phyloP scores from a whole-genome alignment of 1,140 invertebrate genomes.

The Tetramorium simillimum region DNA sequence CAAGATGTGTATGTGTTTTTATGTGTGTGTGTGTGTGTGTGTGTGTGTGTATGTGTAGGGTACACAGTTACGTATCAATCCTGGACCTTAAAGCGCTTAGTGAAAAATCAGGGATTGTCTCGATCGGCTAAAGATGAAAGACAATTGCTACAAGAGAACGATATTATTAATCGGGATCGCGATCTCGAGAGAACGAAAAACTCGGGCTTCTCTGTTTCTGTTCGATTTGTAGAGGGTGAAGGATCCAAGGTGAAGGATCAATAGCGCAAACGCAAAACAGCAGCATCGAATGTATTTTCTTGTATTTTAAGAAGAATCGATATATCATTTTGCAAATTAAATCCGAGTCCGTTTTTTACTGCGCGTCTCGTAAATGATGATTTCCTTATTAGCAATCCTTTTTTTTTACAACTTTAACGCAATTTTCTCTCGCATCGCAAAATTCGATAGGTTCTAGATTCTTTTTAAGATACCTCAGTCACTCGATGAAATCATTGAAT shows the following conservation, averaged over 20 bases:
- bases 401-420: neutral
- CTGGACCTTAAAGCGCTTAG: slow-evolving; percentile 43
- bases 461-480: neutral
- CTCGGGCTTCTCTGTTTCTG: neutral
- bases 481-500: neutral
- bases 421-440: neutral
- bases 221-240: neutral
- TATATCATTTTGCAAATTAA: neutral
- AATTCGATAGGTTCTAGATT: neutral
- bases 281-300: neutral
- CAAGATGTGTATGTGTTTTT: slow-evolving; percentile 35
- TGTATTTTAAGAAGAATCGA: neutral
- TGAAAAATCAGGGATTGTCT: slow-evolving; percentile 27
- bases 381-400: neutral
- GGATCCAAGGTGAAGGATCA: neutral
- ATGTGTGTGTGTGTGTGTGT: neutral
- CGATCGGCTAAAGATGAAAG: slow-evolving; percentile 26
- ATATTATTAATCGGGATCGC: neutral
- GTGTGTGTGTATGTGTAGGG: slow-evolving; percentile 8
- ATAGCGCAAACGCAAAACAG: neutral
- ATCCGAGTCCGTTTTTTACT: neutral
- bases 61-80: slow-evolving; percentile 32
- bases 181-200: slow-evolving; percentile 9
- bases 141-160: slow-evolving; percentile 34
- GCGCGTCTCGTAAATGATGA: neutral